A percentile compares a stretch with the other conserved stretches of the same genome.
Conservation (phyloP, 2,888 invertebrate species). For the Cheilosia urbana region DNA sequence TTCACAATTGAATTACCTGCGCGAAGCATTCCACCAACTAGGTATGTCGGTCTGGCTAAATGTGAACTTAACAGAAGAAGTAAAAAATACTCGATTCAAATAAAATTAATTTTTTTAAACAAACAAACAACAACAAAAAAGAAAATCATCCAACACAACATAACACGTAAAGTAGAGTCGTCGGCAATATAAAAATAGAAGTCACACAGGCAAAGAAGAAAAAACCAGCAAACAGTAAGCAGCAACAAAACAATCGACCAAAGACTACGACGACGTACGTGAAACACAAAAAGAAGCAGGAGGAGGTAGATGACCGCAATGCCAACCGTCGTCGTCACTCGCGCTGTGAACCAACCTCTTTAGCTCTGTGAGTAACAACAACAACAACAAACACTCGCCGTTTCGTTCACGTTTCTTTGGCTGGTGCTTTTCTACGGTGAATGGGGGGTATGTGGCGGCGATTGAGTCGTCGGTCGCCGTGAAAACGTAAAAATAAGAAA, state of each 20-base stretch:
- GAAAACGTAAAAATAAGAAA: constrained; percentile 39
- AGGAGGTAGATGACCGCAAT: constrained; percentile 75
- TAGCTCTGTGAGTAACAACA: constrained; percentile 22
- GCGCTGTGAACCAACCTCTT: not conserved
- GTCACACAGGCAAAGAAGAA: constrained; percentile 57
- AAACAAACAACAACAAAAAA: not conserved
- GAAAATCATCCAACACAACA: constrained; percentile 40
- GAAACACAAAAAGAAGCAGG: constrained; percentile 68
- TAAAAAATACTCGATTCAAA: constrained; percentile 35
- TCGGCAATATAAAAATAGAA: constrained; percentile 63
- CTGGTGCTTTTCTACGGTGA: constrained; percentile 35
- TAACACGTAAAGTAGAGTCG: constrained; percentile 60
- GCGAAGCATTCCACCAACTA: constrained; percentile 34
- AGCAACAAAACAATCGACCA: constrained; percentile 68
- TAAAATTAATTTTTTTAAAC: constrained; percentile 37
- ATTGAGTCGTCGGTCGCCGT: constrained; percentile 25
- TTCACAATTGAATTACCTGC: constrained; percentile 60
- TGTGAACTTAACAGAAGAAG: constrained; percentile 33
- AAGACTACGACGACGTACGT: constrained; percentile 40
- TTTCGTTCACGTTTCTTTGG: constrained; percentile 44
- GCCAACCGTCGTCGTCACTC: constrained; percentile 53
- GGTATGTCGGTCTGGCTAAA: constrained; percentile 8
- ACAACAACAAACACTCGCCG: constrained; percentile 19
- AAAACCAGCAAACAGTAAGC: constrained; percentile 60
- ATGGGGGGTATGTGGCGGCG: constrained; percentile 33